Evolutionary conservation across 2,797 vertebrate species (phyloP), one percentile per base, ranked within the genome.

Genomic region (Sitta carolinensis): DNA sequence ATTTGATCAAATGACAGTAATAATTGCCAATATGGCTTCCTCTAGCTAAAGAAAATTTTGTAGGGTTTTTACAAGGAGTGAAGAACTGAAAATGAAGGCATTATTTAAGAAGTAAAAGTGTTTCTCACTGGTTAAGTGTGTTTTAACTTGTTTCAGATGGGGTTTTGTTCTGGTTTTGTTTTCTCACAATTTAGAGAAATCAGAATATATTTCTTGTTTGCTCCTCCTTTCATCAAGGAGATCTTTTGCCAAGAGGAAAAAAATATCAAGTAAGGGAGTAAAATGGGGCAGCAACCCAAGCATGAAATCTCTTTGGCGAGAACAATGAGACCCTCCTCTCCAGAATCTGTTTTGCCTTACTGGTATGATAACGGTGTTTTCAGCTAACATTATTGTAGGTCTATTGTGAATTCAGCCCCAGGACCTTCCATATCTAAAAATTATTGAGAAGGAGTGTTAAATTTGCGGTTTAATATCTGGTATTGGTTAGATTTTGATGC

Each of bases 221-320:
- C 63, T 95, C 40, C 42, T 92, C 51, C 83, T 96, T 93, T 96
- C 64, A 95, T 95, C 89, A 51, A 90, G 54, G 47, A 88, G 48
- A 78, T 90, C 90, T 91, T 94, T 96, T 95, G 73, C 78, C 84
- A 85, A 87, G 72, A 77, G 45, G 17, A 20, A 90, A 84, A 88
- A 88, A 93, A 86, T 81, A 85, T 93, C 94, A 87, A 96, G 83
- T 94, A 93, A 97, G 58, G 78, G 69, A 96, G 87, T 68, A 92
- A 94, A 97, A 94, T 76, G 93, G 94, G 89, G 93, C 87, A 97
- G 90, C 79, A 97, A 93, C 93, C 82, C 87, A 97, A 96, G 95
- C 96, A 95, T 96, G 90, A 97, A 97, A 97, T 95, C 94, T 89
- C 93, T 77, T 92, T 93, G 90, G 89, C 43, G 87, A 95, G 82